A percentile compares a stretch with the other conserved stretches of the same genome.
phyloP scores from a whole-genome alignment of 2,888 invertebrate genomes.

The Lordiphosa fenestrarum region DNA sequence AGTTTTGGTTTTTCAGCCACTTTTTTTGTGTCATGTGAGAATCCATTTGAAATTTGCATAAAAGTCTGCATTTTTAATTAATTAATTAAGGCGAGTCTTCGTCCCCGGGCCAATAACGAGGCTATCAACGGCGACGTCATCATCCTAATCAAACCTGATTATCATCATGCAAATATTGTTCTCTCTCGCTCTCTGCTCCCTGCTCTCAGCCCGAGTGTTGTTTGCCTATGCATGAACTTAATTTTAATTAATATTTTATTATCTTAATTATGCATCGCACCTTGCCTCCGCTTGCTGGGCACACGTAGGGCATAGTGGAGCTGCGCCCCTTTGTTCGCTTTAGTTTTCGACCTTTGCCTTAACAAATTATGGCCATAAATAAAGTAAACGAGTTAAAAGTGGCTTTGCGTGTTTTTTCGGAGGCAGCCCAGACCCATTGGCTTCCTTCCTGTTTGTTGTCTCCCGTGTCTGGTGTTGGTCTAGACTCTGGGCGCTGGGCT shows the following conservation, averaged over 20 bases:
- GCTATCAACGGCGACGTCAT: constrained; percentile 60
- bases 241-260: constrained; percentile 79
- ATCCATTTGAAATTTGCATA: constrained; percentile 60
- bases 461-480: constrained; percentile 56
- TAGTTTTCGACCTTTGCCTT: constrained; percentile 74
- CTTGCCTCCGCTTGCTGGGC: constrained; percentile 30
- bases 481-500: constrained; percentile 53
- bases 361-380: constrained; percentile 78
- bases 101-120: constrained; percentile 58
- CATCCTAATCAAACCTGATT: constrained; percentile 57
- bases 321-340: constrained; percentile 49
- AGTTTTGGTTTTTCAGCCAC: neutral
- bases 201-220: constrained; percentile 20
- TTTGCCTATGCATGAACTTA: constrained; percentile 70
- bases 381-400: constrained; percentile 77
- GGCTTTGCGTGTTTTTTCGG: constrained; percentile 57
- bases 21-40: constrained; percentile 19
- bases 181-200: constrained; percentile 1
- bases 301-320: too few species aligned
- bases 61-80: constrained; percentile 69
- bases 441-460: constrained; percentile 24
- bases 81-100: constrained; percentile 63
- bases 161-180: constrained; percentile 64
- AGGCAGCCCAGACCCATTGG: constrained; percentile 7
- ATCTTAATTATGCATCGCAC: constrained; percentile 79